Conservation (phyloP, 2,797 vertebrate genomes). For the Propithecus perrieri region DNA sequence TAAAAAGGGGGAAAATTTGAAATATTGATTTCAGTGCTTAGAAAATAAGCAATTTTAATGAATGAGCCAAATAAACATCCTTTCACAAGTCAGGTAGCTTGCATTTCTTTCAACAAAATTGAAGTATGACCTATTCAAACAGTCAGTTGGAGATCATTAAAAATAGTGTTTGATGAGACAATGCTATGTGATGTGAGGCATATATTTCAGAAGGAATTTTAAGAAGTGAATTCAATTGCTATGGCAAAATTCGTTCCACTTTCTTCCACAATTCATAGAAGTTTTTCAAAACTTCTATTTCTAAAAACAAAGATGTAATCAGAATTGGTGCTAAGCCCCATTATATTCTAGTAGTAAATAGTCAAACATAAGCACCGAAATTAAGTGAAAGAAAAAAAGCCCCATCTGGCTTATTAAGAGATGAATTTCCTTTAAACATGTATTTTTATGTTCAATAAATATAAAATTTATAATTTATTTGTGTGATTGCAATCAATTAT, state of each 20-base stretch:
- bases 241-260: conserved; percentile 18
- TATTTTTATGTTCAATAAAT: conserved; percentile 31
- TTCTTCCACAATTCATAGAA: conserved; percentile 1
- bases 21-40: not conserved
- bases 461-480: not conserved
- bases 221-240: conserved; percentile 25
- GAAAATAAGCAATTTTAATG: conserved; percentile 31
- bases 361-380: not conserved
- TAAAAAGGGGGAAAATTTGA: not conserved
- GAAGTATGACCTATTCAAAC: not conserved
- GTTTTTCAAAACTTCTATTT: not conserved
- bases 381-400: not conserved
- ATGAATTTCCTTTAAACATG: conserved; percentile 10
- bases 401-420: not conserved
- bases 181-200: not conserved
- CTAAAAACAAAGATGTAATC: conserved; percentile 28
- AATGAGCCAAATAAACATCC: not conserved
- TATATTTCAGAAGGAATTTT: conserved; percentile 8
- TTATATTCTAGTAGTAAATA: conserved; percentile 7
- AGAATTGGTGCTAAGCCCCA: not conserved
- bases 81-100: conserved; percentile 15
- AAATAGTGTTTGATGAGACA: conserved; percentile 48
- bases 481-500: not conserved
- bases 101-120: conserved; percentile 38
- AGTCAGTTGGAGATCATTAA: conserved; percentile 21